Base-by-base conservation (phyloP, 2,888 invertebrate genomes). In the Phengaris arion region DNA sequence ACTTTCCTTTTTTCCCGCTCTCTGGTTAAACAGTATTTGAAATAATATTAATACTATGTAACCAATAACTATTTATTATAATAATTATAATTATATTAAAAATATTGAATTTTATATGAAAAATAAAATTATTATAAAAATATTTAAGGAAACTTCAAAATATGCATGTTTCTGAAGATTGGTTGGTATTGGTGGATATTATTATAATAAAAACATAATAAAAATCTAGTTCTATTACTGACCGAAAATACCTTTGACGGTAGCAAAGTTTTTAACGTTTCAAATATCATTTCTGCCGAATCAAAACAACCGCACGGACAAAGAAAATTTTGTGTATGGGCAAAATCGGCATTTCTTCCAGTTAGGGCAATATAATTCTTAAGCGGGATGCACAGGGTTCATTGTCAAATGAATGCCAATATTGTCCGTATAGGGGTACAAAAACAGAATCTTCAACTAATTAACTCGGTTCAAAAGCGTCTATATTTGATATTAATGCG, bases 391-490 rank as follows among this genome's bases (percentile, higher is more conserved):
- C 35, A 6, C 52, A 72, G 35, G 35, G 13, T 72, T 13, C 12
- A 72, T 45, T 72, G 10, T 72, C 6, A 2, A 48, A 52, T 52
- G 10, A 6, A 35, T 35, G 6, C 2, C 6, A 6, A 10, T 15
- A 51, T 69, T 51, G 54, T 22, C 51, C 72, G n/a, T 72, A 54
- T 54, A 79, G 77, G 76, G 76, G 76, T 74, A 78, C 77, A 80
- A 81, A 83, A 83, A 81, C 80, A 77, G 80, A 82, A 80, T 81
- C 81, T 79, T 81, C 77, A 82, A 83, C 83, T 85, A 85, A 85
- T 85, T 85, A 85, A 84, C 85, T 82, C 81, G 80, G 82, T 82
- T 83, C 83, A 84, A 83, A 84, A 82, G 81, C 80, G 81, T 81
- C 81, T 80, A 77, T 74, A 76, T 74, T 75, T 77, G 77, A 35